These are phyloP conservation scores for Agrotis clavis DNA, from an alignment of 2,888 invertebrate species.

Conservation along the genomic window DNA sequence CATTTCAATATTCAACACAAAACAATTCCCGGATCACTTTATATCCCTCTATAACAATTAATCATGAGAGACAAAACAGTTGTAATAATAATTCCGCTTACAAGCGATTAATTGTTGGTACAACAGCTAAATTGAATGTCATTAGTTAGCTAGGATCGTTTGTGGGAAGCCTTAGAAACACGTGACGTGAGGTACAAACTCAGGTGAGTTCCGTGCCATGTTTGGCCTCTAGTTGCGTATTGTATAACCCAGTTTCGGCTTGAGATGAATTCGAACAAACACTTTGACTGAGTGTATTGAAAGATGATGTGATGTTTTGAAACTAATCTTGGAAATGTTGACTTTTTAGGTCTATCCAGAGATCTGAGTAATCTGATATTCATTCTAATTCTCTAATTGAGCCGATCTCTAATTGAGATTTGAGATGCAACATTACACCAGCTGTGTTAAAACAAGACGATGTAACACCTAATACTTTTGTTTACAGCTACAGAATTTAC, in stretches of 20 bases:
- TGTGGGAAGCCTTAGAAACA: constrained; percentile 55
- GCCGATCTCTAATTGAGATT: too few relatives aligned
- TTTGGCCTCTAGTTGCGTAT: constrained; percentile 40
- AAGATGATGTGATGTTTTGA: background rate
- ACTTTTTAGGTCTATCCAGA: background rate
- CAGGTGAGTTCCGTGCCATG: constrained; percentile 40
- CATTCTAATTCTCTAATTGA: background rate
- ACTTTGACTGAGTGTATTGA: constrained; percentile 23
- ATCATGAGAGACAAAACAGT: constrained; percentile 43
- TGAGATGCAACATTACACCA: too few relatives aligned
- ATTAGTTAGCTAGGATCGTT: constrained; percentile 51
- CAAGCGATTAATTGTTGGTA: constrained; percentile 54
- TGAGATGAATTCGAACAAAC: constrained; percentile 34
- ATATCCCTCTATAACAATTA: constrained; percentile 35
- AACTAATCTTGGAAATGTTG: background rate
- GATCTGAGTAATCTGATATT: background rate
- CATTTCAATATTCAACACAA: constrained; percentile 11
- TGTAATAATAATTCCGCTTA: constrained; percentile 41
- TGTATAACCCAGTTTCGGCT: constrained; percentile 55
- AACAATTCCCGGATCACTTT: constrained; percentile 21
- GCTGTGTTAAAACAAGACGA: background rate
- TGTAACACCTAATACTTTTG: background rate
- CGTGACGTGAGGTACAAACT: constrained; percentile 46
- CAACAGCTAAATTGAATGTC: constrained; percentile 51
- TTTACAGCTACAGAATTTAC: constrained; percentile 2